Base-by-base conservation (phyloP, 2,113 vertebrate species). In the Prolemur simus region DNA sequence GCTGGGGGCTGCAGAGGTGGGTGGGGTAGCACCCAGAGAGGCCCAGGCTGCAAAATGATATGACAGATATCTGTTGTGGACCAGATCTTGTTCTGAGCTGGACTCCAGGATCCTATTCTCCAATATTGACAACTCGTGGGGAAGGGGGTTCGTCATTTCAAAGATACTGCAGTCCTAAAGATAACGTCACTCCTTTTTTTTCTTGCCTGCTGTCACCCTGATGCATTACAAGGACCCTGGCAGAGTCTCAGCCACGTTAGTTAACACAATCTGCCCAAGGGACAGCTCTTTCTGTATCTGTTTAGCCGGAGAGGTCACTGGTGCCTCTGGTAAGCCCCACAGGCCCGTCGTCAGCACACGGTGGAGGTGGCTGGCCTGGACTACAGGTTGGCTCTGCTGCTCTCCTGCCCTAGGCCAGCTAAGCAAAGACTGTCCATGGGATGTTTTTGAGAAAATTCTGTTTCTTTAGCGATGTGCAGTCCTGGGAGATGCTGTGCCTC, bases 371-470 rank as follows among this genome's bases (percentile, higher is more conserved):
- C 32, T 56, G 47, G 6, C 17, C 37, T 7, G 13, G 29, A 71
- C 32, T 2, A 21, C 0, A 34, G 74, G 25, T 42, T 47, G 23
- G 58, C 34, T 77, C 42, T 56, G 37, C 32, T 10, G 6, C 29
- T 27, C 52, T 63, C 58, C 25, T 0, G 0, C 21, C 25, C 77
- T 8, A 23, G 20, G 56, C 47, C 18, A 4, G 0, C 0, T 1
- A 1, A 37, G 42, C 80, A 5, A 34, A 63, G 37, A 34, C 32
- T 18, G 29, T 83, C 45, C 27, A 69, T 54, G 92, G 90, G 54
- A 66, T 58, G 45, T 86, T 83, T 91, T 74, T 90, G 74, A 92
- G 96, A 97, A 98, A 97, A 96, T 90, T 91, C 96, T 87, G 11
- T 94, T 90, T 91, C 96, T 88, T 88, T 58, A 93, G 95, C 71